Evolutionary conservation across 2,113 vertebrate species (phyloP).

Genomic region (Rhadina sibilatrix): DNA sequence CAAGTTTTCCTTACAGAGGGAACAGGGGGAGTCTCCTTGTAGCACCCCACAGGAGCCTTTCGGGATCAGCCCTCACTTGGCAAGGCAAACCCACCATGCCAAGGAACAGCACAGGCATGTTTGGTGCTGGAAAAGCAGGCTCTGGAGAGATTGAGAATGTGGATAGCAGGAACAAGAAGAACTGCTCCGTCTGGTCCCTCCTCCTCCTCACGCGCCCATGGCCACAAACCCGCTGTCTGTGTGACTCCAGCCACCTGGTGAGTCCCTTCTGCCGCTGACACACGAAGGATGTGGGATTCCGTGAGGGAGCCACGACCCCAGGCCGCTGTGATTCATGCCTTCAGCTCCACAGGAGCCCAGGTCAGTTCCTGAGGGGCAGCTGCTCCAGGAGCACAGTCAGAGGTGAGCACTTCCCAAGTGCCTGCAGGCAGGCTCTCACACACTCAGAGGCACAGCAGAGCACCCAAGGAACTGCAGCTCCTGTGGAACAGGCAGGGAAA

Average conservation of each 20-base stretch:
- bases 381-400: not conserved
- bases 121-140: slow-evolving; percentile 10
- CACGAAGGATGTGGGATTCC: not conserved
- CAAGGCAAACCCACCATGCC: not conserved
- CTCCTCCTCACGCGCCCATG: not conserved
- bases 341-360: not conserved
- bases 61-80: not conserved
- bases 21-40: not conserved
- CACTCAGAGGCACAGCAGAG: not conserved
- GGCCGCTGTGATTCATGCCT: not conserved
- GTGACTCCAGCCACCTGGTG: not conserved
- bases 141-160: not conserved
- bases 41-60: not conserved
- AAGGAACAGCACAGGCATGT: slow-evolving; percentile 11
- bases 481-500: not conserved
- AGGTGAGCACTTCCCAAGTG: not conserved
- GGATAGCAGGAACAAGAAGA: slow-evolving; percentile 59
- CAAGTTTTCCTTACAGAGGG: not conserved
- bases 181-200: slow-evolving; percentile 49
- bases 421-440: not conserved
- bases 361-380: not conserved
- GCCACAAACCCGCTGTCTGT: not conserved
- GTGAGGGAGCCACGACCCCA: not conserved
- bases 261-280: not conserved
- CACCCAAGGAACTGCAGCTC: not conserved